These are phyloP conservation scores for Pandemis corylana DNA, from an alignment of 2,888 invertebrate genomes.

Conservation along the genomic window DNA sequence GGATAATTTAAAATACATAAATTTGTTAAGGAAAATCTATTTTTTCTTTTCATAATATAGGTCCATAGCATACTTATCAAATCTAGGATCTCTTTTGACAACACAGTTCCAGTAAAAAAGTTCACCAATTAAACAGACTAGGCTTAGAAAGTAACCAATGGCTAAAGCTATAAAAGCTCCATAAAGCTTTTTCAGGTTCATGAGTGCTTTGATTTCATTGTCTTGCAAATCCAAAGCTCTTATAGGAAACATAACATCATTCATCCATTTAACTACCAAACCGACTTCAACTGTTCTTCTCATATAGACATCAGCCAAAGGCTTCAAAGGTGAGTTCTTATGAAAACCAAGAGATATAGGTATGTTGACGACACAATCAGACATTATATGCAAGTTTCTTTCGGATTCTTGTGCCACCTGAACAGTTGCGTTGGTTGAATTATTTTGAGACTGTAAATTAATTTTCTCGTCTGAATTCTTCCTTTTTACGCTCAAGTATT, in stretches of 20 bases:
- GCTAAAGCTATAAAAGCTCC: slow-evolving; percentile 90
- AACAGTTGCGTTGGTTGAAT: slow-evolving; percentile 55
- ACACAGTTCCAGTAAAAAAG: slow-evolving; percentile 87
- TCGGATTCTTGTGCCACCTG: slow-evolving; percentile 52
- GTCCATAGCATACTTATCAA: slow-evolving; percentile 88
- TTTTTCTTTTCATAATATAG: slow-evolving; percentile 80
- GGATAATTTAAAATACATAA: slow-evolving; percentile 41
- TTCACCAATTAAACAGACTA: slow-evolving; percentile 85
- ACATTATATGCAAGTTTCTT: slow-evolving; percentile 91
- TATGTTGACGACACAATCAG: slow-evolving; percentile 91
- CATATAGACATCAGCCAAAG: slow-evolving; percentile 87
- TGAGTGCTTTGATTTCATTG: slow-evolving; percentile 88
- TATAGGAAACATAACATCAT: slow-evolving; percentile 88
- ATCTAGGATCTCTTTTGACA: slow-evolving; percentile 88
- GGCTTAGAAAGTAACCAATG: slow-evolving; percentile 87
- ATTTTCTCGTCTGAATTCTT: slow-evolving; percentile 63
- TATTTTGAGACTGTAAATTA: slow-evolving; percentile 54
- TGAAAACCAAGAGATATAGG: slow-evolving; percentile 93
- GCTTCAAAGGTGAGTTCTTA: slow-evolving; percentile 92
- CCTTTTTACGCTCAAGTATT: slow-evolving; percentile 86
- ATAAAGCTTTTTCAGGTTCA: slow-evolving; percentile 91
- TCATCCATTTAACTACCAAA: slow-evolving; percentile 91
- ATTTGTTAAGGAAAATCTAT: slow-evolving; percentile 56
- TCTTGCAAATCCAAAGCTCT: slow-evolving; percentile 84
- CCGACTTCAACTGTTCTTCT: slow-evolving; percentile 90